These are phyloP conservation scores for Lamprotornis superbus DNA, from an alignment of 2,113 vertebrate species.

Conservation along the genomic window DNA sequence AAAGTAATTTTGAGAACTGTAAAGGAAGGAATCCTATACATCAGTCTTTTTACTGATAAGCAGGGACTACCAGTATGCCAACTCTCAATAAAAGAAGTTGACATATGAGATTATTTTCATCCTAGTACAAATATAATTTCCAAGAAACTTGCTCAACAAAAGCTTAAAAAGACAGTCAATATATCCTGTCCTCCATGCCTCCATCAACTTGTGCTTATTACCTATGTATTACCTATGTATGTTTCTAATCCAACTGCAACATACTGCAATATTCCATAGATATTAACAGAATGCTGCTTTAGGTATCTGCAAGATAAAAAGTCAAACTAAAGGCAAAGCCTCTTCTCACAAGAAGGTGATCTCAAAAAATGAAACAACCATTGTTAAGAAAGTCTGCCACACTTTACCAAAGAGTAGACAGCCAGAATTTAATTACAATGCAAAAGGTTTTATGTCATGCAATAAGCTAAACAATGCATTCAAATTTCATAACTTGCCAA, in stretches of 20 bases:
- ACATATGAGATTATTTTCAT: not conserved
- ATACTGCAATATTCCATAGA: not conserved
- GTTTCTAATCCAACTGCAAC: not conserved
- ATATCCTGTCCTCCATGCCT: not conserved
- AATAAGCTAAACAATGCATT: not conserved
- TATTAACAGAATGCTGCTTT: not conserved
- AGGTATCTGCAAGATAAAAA: not conserved
- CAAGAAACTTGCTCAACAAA: not conserved
- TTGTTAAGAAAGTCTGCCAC: not conserved
- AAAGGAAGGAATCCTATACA: not conserved
- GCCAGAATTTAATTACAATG: not conserved
- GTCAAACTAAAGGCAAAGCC: not conserved
- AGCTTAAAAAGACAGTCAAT: not conserved
- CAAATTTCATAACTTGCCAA: not conserved
- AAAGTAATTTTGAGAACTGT: not conserved
- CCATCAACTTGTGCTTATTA: not conserved
- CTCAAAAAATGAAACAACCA: not conserved
- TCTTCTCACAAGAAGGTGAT: not conserved
- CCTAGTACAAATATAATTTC: not conserved
- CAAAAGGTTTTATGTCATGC: not conserved
- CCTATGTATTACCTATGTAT: not conserved
- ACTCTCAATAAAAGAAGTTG: not conserved
- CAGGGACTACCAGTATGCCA: not conserved
- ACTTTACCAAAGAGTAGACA: accelerated
- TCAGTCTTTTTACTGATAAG: not conserved